phyloP scores from a whole-genome alignment of 2,888 invertebrate genomes.

The Agriopis aurantiaria region DNA sequence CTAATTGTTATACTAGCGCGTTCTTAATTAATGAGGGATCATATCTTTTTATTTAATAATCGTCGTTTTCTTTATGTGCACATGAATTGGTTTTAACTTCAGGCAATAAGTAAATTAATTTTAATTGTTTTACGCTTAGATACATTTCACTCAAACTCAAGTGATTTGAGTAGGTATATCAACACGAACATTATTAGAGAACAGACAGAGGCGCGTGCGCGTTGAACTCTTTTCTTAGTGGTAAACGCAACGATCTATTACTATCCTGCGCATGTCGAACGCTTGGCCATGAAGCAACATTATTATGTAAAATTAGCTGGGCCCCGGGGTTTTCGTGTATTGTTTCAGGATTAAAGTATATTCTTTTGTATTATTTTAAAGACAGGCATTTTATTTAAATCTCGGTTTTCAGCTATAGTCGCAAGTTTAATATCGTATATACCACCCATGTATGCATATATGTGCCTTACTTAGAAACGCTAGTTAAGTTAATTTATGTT shows the following conservation, averaged over 20 bases:
- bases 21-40: conserved; percentile 14
- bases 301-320: too few species aligned
- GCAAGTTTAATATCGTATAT: too few species aligned
- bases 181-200: not conserved
- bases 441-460: too few species aligned
- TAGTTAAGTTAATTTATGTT: too few species aligned
- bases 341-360: too few species aligned
- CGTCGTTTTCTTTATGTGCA: conserved; percentile 13
- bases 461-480: too few species aligned
- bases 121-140: not conserved
- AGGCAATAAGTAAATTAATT: not conserved
- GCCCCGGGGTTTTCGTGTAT: too few species aligned
- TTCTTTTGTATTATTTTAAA: too few species aligned
- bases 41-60: conserved; percentile 14
- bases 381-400: too few species aligned
- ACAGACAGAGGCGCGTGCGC: not conserved
- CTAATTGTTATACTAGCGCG: conserved; percentile 5
- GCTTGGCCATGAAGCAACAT: not conserved
- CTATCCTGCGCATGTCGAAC: not conserved
- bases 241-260: not conserved
- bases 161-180: too few species aligned
- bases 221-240: conserved; percentile 18
- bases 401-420: too few species aligned
- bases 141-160: too few species aligned
- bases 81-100: conserved; percentile 2